Evolutionary conservation across 2,888 invertebrate genomes (phyloP).

Genomic region (Galerucella calmariensis): DNA sequence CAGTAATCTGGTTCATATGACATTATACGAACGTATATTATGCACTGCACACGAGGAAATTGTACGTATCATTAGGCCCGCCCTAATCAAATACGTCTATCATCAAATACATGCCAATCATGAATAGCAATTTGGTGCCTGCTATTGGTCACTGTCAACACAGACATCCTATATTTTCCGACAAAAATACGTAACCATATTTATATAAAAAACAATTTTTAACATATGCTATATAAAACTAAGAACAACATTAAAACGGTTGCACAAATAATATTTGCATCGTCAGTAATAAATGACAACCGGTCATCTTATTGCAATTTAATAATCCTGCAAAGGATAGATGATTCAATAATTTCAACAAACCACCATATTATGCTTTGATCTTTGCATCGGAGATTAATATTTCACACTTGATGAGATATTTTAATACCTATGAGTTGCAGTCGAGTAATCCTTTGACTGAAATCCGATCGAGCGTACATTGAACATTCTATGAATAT

Average conservation of each 20-base stretch:
- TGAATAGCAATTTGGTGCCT: constrained; percentile 57
- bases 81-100: constrained; percentile 64
- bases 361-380: constrained; percentile 28
- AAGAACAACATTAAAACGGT: too few species aligned
- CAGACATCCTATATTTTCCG: constrained; percentile 42
- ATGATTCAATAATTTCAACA: constrained; percentile 26
- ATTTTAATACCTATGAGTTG: constrained; percentile 38
- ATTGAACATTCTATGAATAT: constrained; percentile 35
- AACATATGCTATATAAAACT: too few species aligned
- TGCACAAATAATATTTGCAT: too few species aligned
- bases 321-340: not conserved
- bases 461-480: constrained; percentile 24
- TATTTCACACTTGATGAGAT: constrained; percentile 39
- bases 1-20: constrained; percentile 63
- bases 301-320: not conserved
- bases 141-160: constrained; percentile 42
- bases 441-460: constrained; percentile 36
- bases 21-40: constrained; percentile 60
- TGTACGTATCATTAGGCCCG: constrained; percentile 64
- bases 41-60: constrained; percentile 62
- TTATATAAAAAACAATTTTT: too few species aligned
- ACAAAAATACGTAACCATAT: constrained; percentile 36
- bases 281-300: too few species aligned
- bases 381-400: constrained; percentile 37
- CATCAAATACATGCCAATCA: constrained; percentile 64